These are phyloP conservation scores for Colletes latitarsis DNA, from an alignment of 1,140 invertebrate genomes.

Conservation along the genomic window DNA sequence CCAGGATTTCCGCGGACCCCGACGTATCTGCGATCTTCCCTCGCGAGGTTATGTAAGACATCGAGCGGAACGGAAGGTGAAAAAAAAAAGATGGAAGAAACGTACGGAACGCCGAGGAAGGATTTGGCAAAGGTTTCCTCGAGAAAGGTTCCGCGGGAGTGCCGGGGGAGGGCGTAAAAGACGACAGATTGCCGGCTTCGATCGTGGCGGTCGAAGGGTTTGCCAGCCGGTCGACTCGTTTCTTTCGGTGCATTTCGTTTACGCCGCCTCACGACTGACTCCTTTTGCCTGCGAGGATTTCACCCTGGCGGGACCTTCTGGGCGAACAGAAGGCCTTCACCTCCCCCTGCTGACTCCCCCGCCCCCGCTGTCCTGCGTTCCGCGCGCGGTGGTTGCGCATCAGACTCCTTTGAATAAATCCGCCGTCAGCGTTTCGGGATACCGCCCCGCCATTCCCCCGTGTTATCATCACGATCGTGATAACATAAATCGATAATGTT, in stretches of 20 bases:
- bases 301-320: slow-evolving; percentile 51
- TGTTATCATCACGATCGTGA: no score
- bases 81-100: not conserved
- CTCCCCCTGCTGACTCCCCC: slow-evolving; percentile 44
- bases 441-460: not conserved
- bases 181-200: slow-evolving; percentile 47
- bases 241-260: slow-evolving; percentile 35
- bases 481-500: no score
- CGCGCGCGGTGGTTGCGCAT: not conserved
- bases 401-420: not conserved
- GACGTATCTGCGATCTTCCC: slow-evolving; percentile 24
- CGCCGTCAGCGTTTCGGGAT: not conserved
- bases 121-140: slow-evolving; percentile 35
- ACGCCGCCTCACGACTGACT: slow-evolving; percentile 58
- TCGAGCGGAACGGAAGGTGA: not conserved
- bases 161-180: slow-evolving; percentile 24
- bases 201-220: slow-evolving; percentile 42
- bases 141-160: not conserved
- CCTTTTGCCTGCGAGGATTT: slow-evolving; percentile 33
- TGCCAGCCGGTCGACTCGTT: slow-evolving; percentile 48
- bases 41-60: not conserved
- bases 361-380: slow-evolving; percentile 1
- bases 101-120: slow-evolving; percentile 7
- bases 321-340: slow-evolving; percentile 65
- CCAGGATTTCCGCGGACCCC: not conserved